Base-by-base conservation (phyloP, 2,113 vertebrate species). In the Euleptes europaea region DNA sequence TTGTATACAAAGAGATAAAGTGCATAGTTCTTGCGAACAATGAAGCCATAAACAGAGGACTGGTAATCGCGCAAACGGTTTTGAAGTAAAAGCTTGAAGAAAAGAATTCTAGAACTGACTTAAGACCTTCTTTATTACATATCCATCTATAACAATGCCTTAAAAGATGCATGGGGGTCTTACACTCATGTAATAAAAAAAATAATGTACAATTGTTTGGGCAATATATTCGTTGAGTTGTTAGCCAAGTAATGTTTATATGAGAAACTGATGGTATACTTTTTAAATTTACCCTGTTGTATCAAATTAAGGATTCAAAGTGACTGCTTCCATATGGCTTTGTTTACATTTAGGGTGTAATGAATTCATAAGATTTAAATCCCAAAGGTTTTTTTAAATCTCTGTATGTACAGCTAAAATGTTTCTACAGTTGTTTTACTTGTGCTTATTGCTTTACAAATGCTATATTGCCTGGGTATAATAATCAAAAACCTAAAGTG, bases 1-100 rank as follows among this genome's bases (percentile, higher is more conserved):
- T 94, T 94, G 93, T 94, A 91, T 95, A 93, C 94, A 94, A 90
- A 95, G 88, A 74, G 91, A 88, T 76, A 91, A 92, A 84, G 90
- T 89, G 26, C 63, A 0, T 88, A 88, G 69, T 93, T 90, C 95
- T 90, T 95, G 91, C 84, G 88, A 95, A 93, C 72, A 65, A 33
- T 78, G 65, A 93, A 94, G 86, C 60, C 84, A 72, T 93, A 82
- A 86, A 87, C 42, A 75, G 84, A 74, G 87, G 76, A 92, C 84
- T 91, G 33, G 81, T 80, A 78, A 38, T 91, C n/a, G 74, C 80
- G 72, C 54, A 88, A 47, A 85, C 77, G 88, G 75, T 91, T 69
- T 66, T 78, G 78, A 44, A 54, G 82, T 67, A 63, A 89, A 60
- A 26, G 2, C 78, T 44, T 86, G 49, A 80, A 80, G 69, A 87